Conservation (phyloP, 2,888 invertebrate genomes). For the Nasonia oneida region DNA sequence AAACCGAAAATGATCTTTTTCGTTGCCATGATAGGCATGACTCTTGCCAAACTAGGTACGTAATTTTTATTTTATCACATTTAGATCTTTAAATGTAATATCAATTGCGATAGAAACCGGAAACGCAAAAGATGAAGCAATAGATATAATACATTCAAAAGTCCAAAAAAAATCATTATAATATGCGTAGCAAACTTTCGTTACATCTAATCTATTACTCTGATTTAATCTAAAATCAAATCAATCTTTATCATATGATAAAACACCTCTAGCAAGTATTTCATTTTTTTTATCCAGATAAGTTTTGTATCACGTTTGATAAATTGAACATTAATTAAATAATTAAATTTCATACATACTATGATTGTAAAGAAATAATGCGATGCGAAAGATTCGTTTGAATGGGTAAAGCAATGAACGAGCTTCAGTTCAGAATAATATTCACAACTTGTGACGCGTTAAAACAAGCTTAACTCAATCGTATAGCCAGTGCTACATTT, state of each 20-base stretch:
- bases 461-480: background rate
- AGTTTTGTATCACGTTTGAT: no score
- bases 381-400: background rate
- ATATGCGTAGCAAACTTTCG: background rate
- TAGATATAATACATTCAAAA: background rate
- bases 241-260: no score
- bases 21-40: slow-evolving; percentile 84
- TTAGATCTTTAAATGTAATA: background rate
- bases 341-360: background rate
- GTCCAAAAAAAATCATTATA: background rate
- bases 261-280: no score
- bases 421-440: background rate
- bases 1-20: slow-evolving; percentile 85
- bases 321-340: no score
- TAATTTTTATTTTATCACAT: slow-evolving; percentile 56
- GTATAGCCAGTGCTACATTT: background rate
- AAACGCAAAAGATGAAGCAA: background rate
- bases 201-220: background rate
- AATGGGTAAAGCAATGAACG: background rate
- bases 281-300: no score
- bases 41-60: slow-evolving; percentile 85
- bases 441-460: background rate
- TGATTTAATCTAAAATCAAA: no score
- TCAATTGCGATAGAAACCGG: background rate
- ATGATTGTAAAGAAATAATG: background rate